Conservation (phyloP, 1,140 invertebrate species). For the Cotesia typhae region DNA sequence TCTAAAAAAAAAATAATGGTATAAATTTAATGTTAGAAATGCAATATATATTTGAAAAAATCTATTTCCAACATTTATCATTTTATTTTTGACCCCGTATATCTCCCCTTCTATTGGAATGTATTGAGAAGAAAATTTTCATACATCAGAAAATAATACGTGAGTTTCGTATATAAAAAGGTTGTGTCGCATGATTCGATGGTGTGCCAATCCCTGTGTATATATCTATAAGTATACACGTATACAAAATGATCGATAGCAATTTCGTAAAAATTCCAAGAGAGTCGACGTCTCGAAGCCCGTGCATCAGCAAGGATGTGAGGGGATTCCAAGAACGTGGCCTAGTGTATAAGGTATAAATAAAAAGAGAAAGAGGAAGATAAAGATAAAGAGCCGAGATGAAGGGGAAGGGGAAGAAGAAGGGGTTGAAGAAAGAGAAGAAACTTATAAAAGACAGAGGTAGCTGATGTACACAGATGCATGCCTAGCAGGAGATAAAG, state of each 20-base stretch:
- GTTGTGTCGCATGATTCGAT: conserved; percentile 6
- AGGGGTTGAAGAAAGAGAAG: not conserved
- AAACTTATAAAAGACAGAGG: too few species aligned
- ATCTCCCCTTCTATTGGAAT: not conserved
- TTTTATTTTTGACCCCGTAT: not conserved
- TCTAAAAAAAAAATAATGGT: too few species aligned
- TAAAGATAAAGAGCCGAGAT: conserved; percentile 9
- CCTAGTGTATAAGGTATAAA: conserved; percentile 2
- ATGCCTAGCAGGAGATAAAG: not conserved
- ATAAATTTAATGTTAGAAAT: not conserved
- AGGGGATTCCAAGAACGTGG: conserved; percentile 4
- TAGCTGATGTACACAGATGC: too few species aligned
- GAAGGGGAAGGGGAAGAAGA: conserved; percentile 1
- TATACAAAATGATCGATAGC: conserved; percentile 37
- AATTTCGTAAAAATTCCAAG: conserved; percentile 33
- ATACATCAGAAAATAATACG: not conserved
- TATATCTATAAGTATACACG: conserved; percentile 16
- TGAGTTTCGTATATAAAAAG: conserved; percentile 3
- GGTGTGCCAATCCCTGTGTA: conserved; percentile 5
- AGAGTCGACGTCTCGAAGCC: conserved; percentile 21
- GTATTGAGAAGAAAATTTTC: not conserved
- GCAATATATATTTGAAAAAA: not conserved
- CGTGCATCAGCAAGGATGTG: conserved; percentile 3
- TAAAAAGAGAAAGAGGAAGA: not conserved
- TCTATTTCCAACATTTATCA: not conserved